A percentile compares a stretch with the other conserved stretches of the same genome.
phyloP scores from a whole-genome alignment of 1,140 invertebrate species.

The Agrilus planipennis region DNA sequence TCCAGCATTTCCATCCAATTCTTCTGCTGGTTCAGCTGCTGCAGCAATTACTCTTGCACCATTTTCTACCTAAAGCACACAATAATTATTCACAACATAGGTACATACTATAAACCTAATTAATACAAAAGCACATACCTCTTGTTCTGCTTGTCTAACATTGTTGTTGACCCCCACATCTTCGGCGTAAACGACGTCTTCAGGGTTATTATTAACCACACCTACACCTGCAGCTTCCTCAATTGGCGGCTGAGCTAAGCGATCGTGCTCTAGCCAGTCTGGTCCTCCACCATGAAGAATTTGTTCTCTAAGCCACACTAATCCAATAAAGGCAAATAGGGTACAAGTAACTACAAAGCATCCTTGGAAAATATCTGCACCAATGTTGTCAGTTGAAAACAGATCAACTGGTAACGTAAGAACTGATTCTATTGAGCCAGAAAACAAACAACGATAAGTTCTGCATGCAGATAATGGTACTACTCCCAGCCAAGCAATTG shows the following conservation, averaged over 20 bases:
- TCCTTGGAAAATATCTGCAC: conserved; percentile 89
- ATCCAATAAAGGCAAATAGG: conserved; percentile 88
- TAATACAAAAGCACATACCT: no score
- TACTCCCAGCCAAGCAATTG: conserved; percentile 93
- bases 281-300: conserved; percentile 94
- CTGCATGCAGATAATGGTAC: conserved; percentile 94
- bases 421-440: conserved; percentile 69
- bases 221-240: no score
- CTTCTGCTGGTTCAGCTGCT: conserved; percentile 7
- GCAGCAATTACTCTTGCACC: conserved; percentile 8
- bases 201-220: background rate
- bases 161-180: no score
- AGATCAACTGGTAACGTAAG: conserved; percentile 72
- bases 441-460: conserved; percentile 79
- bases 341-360: conserved; percentile 95
- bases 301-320: conserved; percentile 96
- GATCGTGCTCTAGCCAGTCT: conserved; percentile 79
- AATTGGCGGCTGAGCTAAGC: no score
- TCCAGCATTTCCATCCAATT: conserved; percentile 40
- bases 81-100: no score
- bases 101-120: no score
- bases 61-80: no score
- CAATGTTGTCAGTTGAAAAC: conserved; percentile 84
- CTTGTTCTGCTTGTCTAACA: no score
- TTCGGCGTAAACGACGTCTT: no score